Evolutionary conservation across 2,888 invertebrate species (phyloP), one percentile per base, ranked within the genome.

Genomic region (Eupithecia tripunctaria): DNA sequence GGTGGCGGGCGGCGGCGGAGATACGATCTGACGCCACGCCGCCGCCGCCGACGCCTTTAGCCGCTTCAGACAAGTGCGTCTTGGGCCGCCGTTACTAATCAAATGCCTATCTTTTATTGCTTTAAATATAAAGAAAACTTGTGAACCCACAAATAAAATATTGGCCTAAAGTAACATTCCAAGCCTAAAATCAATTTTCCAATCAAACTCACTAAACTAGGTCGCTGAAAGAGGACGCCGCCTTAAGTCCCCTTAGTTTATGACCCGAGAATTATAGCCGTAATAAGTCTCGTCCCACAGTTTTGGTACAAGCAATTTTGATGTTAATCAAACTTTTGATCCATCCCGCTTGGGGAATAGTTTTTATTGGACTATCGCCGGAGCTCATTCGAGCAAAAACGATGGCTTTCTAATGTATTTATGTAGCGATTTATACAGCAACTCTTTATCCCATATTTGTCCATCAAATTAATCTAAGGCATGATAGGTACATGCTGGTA

Each of bases 241-340:
- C 56, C 36, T 73, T 74, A 68, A 82, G 81, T 80, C 81, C 81
- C 82, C 71, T 75, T 76, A 76, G 78, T 85, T 86, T 86, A 86
- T 84, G 82, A 80, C 78, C 82, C 82, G 78, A 79, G 82, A 84
- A 86, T 86, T 82, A 84, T 82, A 80, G 78, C 82, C 76, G 82
- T 85, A 85, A 84, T 85, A 84, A 85, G 83, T 81, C 82, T 76
- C 77, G 80, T 80, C 81, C 79, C 71, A 41, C 80, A 81, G 84
- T 82, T 84, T 82, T 79, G 84, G 80, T 79, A 79, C 78, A 73
- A 76, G 81, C 84, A 84, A 84, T 85, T 85, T 83, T 82, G 82
- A 83, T 83, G 85, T 84, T 85, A 84, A 86, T 86, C 85, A 82
- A 86, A 86, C 83, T 86, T 86, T 85, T 85, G 85, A 85, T 85